phyloP scores from a whole-genome alignment of 1,140 invertebrate species.

The Rhizoglyphus robini region DNA sequence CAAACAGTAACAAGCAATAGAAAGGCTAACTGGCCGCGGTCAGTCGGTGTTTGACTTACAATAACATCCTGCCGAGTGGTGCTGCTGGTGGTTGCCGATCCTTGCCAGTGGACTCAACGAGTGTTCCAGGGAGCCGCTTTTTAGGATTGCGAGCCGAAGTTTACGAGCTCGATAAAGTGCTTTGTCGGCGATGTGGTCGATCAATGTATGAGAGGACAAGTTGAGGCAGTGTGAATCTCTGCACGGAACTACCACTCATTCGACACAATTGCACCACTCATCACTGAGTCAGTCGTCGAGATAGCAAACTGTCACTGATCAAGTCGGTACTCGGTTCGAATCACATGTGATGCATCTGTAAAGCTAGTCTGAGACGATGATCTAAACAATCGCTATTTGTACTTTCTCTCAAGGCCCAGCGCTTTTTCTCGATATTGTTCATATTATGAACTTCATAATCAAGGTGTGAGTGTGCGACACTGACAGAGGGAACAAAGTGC shows the following conservation, averaged over 20 bases:
- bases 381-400: background rate
- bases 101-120: background rate
- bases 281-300: background rate
- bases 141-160: too few relatives aligned
- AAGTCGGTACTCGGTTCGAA: background rate
- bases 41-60: too few relatives aligned
- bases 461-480: background rate
- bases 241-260: background rate
- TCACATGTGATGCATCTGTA: background rate
- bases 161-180: too few relatives aligned
- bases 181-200: background rate
- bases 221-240: background rate
- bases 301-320: background rate
- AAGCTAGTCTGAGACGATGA: conserved; percentile 4
- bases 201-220: background rate
- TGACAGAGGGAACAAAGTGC: background rate
- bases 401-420: background rate
- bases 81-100: too few relatives aligned
- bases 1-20: too few relatives aligned
- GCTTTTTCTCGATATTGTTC: background rate
- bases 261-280: background rate
- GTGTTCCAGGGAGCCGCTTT: background rate
- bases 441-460: too few relatives aligned
- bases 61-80: too few relatives aligned
- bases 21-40: too few relatives aligned